A percentile compares a stretch with the other conserved stretches of the same genome.
phyloP scores from a whole-genome alignment of 2,888 invertebrate genomes.

The Eustalomyia histrio region DNA sequence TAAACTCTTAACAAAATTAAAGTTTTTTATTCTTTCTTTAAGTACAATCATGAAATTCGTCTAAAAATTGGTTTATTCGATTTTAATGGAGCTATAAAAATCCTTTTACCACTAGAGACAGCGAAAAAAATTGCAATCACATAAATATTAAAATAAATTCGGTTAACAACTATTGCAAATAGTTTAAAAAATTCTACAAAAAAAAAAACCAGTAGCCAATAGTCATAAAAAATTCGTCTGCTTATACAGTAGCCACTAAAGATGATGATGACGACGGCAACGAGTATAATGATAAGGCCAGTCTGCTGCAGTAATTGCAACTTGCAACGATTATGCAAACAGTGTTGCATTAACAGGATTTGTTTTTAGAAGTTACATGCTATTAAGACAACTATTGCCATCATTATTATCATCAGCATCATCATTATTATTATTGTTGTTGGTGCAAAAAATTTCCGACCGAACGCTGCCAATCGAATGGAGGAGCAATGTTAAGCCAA shows the following conservation, averaged over 20 bases:
- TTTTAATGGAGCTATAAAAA: slow-evolving; percentile 1
- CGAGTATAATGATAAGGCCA: not conserved
- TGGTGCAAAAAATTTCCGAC: not conserved
- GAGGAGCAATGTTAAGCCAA: slow-evolving; percentile 11
- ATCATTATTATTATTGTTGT: not conserved
- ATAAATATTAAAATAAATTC: slow-evolving; percentile 1
- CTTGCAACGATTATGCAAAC: slow-evolving; percentile 58
- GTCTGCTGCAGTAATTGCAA: slow-evolving; percentile 33
- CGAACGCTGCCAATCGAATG: slow-evolving; percentile 4
- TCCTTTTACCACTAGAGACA: not conserved
- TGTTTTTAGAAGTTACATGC: not conserved
- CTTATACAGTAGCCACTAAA: not conserved
- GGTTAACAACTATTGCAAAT: not conserved
- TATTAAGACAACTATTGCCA: not conserved
- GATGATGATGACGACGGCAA: not conserved
- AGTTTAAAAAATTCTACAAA: not conserved
- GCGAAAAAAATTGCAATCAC: not conserved
- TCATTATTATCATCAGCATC: not conserved
- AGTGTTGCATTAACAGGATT: slow-evolving; percentile 4
- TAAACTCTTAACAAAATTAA: too few relatives aligned
- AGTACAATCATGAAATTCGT: not conserved
- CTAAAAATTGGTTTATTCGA: slow-evolving; percentile 1
- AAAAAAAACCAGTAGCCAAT: not conserved
- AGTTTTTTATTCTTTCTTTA: not conserved
- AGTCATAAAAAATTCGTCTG: slow-evolving; percentile 4